These are phyloP conservation scores for Pterostichus madidus DNA, from an alignment of 2,888 invertebrate genomes.

Conservation along the genomic window DNA sequence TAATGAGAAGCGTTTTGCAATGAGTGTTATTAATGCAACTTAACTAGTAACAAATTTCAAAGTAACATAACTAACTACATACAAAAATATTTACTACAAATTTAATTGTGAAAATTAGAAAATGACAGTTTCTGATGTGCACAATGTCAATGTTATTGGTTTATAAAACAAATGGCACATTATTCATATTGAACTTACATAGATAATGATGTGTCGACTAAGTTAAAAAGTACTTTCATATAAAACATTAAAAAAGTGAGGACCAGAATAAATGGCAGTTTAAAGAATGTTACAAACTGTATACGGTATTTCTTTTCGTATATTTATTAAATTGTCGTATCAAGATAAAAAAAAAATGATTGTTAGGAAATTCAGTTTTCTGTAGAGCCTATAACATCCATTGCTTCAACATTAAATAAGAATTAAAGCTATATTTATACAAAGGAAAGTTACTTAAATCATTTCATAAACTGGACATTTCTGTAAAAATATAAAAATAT, in stretches of 20 bases:
- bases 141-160: conserved; percentile 54
- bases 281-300: conserved; percentile 68
- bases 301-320: conserved; percentile 56
- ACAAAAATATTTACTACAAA: conserved; percentile 57
- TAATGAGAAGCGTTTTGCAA: conserved; percentile 66
- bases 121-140: conserved; percentile 49
- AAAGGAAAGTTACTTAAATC: conserved; percentile 57
- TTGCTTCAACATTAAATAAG: conserved; percentile 65
- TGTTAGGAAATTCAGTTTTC: conserved; percentile 6
- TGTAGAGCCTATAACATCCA: conserved; percentile 63
- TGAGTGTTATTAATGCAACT: conserved; percentile 66
- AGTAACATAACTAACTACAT: conserved; percentile 59
- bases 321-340: conserved; percentile 16
- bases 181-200: conserved; percentile 73
- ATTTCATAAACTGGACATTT: conserved; percentile 37
- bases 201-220: conserved; percentile 67
- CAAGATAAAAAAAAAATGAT: conserved; percentile 7
- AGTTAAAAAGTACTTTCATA: conserved; percentile 67
- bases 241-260: conserved; percentile 73
- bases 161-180: conserved; percentile 74
- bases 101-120: conserved; percentile 32
- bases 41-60: conserved; percentile 65
- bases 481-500: conserved; percentile 60
- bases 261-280: conserved; percentile 76
- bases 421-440: conserved; percentile 66